Conservation (phyloP, 2,113 vertebrate genomes). For the Perccottus glenii region DNA sequence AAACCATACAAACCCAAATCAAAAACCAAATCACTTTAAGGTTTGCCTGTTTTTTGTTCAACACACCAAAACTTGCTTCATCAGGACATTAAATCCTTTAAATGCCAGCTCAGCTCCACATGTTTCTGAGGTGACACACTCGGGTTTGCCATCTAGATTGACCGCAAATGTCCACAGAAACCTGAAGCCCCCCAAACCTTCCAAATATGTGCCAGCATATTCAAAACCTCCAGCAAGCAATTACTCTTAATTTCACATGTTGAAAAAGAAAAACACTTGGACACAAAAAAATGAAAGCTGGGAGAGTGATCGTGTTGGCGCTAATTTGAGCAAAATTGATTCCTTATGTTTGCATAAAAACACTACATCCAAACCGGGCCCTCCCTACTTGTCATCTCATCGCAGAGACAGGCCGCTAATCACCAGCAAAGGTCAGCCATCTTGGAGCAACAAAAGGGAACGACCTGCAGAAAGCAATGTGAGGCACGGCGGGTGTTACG, state of each 20-base stretch:
- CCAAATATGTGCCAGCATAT: slow-evolving; percentile 32
- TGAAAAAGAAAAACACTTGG: slow-evolving; percentile 34
- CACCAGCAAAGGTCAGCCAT: slow-evolving; percentile 36
- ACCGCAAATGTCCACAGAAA: slow-evolving; percentile 39
- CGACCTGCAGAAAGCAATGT: slow-evolving; percentile 43
- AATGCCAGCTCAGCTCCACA: slow-evolving; percentile 13
- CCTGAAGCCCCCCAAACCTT: slow-evolving; percentile 24
- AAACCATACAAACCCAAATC: not conserved
- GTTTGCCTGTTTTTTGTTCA: not conserved
- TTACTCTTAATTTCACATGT: slow-evolving; percentile 54
- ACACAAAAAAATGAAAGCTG: slow-evolving; percentile 44
- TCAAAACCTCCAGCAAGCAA: slow-evolving; percentile 54
- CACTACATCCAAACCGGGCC: slow-evolving; percentile 26
- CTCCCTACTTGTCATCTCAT: slow-evolving; percentile 37
- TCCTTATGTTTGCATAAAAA: slow-evolving; percentile 60
- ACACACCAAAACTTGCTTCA: not conserved
- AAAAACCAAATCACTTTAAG: not conserved
- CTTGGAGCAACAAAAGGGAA: slow-evolving; percentile 20
- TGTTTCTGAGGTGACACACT: slow-evolving; percentile 20
- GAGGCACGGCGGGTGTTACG: not conserved
- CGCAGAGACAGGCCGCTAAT: slow-evolving; percentile 36
- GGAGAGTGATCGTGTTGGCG: slow-evolving; percentile 39
- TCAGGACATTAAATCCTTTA: not conserved
- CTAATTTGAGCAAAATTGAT: slow-evolving; percentile 71
- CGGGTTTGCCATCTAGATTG: slow-evolving; percentile 12